Percentiles rank a stretch among this genome's conserved stretches.
phyloP scores from a whole-genome alignment of 2,797 vertebrate genomes.

The Rhynchotus rufescens region DNA sequence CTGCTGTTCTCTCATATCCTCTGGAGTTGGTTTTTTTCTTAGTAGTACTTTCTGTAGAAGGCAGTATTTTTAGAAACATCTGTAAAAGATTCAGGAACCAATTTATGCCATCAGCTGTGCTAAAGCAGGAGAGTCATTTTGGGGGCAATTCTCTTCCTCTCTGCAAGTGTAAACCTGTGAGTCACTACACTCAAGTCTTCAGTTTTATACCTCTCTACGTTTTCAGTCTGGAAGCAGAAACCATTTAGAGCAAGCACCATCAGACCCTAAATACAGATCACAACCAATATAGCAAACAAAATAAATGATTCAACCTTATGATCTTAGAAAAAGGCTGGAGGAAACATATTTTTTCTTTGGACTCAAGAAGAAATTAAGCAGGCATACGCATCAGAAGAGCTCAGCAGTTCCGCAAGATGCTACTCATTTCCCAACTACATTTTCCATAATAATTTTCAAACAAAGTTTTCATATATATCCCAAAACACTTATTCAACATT shows the following conservation, averaged over 20 bases:
- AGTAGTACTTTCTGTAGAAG: background rate
- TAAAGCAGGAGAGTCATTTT: background rate
- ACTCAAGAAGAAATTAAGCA: background rate
- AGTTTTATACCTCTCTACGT: background rate
- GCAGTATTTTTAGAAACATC: background rate
- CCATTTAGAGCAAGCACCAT: background rate
- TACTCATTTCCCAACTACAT: background rate
- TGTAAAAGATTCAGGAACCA: background rate
- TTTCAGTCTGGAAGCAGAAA: slow-evolving; percentile 31
- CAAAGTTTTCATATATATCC: background rate
- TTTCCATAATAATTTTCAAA: background rate
- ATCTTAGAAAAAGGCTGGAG: background rate
- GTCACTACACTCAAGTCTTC: background rate
- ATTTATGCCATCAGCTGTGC: background rate
- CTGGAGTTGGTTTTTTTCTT: background rate
- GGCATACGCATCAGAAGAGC: background rate
- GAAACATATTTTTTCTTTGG: background rate
- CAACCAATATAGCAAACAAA: background rate
- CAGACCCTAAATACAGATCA: slow-evolving; percentile 43
- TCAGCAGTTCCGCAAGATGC: background rate
- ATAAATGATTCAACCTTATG: background rate
- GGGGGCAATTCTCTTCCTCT: background rate
- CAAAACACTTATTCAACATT: background rate
- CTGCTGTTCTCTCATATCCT: background rate
- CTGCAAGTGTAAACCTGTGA: background rate